Evolutionary conservation across 2,113 vertebrate genomes (phyloP).

Genomic region (Pyxicephalus adspersus): DNA sequence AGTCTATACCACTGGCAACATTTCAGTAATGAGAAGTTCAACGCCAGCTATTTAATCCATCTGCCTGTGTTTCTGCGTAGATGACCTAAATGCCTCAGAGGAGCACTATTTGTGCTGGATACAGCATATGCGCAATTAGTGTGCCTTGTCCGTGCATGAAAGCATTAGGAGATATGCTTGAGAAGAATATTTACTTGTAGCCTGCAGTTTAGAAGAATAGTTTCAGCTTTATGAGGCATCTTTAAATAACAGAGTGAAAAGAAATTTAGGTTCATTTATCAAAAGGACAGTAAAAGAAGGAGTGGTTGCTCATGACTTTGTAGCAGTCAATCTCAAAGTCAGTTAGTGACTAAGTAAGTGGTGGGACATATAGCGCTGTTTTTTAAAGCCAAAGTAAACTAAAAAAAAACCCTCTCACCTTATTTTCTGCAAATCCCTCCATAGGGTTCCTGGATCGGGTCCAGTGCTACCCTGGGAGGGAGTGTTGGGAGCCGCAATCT

Average conservation of each 20-base stretch:
- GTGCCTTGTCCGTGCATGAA: background rate
- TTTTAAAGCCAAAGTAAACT: too few species aligned
- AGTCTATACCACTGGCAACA: background rate
- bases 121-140: conserved; percentile 17
- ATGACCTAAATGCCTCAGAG: conserved; percentile 36
- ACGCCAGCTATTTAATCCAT: conserved; percentile 44
- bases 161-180: background rate
- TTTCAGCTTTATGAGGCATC: background rate
- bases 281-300: too few species aligned
- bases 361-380: too few species aligned
- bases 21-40: conserved; percentile 7
- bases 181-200: background rate
- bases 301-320: too few species aligned
- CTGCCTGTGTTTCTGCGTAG: conserved; percentile 15
- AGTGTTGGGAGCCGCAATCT: too few species aligned
- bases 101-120: conserved; percentile 42
- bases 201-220: background rate
- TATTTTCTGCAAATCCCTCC: too few species aligned
- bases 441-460: too few species aligned
- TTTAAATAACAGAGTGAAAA: background rate
- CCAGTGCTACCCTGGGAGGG: too few species aligned
- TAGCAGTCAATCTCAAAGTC: too few species aligned
- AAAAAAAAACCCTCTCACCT: too few species aligned
- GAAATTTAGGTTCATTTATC: too few species aligned
- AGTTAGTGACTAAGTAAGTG: too few species aligned